Conservation (phyloP, 2,113 vertebrate species). For the Silurus asotus region DNA sequence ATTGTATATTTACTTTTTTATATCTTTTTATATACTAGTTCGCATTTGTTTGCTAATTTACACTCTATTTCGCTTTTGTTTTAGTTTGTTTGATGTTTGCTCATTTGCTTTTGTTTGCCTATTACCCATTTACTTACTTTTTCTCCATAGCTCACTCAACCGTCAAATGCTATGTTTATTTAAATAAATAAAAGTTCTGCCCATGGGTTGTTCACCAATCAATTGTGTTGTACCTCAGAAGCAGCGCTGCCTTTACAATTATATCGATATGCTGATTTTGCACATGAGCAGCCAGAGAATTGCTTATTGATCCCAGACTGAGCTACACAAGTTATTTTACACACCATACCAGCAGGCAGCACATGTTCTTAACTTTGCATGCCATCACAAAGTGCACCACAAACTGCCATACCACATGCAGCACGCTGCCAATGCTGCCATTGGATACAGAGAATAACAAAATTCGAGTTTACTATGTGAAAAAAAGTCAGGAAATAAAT, state of each 20-base stretch:
- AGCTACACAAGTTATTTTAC: background rate
- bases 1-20: too few species aligned
- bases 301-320: constrained; percentile 1
- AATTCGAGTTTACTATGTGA: constrained; percentile 56
- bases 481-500: constrained; percentile 50
- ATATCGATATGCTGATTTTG: background rate
- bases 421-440: constrained; percentile 35
- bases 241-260: background rate
- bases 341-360: constrained; percentile 20
- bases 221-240: background rate
- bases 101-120: background rate
- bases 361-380: constrained; percentile 37
- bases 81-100: too few species aligned
- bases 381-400: constrained; percentile 14
- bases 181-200: background rate
- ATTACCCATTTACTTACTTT: too few species aligned
- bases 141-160: background rate
- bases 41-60: too few species aligned
- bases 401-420: constrained; percentile 48
- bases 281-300: background rate
- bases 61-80: too few species aligned
- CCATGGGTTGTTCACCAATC: background rate
- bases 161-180: background rate
- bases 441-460: constrained; percentile 28
- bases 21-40: too few species aligned